phyloP scores from a whole-genome alignment of 2,113 vertebrate genomes.

The Mus musculus region DNA sequence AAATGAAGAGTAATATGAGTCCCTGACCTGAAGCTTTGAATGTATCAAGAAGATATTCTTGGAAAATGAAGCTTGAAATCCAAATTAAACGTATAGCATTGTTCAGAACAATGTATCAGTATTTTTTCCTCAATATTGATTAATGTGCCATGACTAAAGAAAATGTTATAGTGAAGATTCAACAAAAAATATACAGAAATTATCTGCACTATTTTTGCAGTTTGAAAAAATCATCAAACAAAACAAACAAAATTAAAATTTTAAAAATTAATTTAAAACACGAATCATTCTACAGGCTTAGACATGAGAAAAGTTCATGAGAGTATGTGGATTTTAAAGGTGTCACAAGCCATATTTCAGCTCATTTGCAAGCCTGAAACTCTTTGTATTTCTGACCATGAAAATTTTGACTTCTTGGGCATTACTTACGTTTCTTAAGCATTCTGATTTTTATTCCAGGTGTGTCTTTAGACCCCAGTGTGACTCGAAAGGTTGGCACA shows the following conservation, averaged over 20 bases:
- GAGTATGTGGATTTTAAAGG: too few relatives aligned
- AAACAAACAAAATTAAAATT: too few relatives aligned
- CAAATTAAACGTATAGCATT: not conserved
- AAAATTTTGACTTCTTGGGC: not conserved
- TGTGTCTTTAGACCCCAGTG: too few relatives aligned
- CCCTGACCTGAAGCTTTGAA: not conserved
- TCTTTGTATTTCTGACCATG: not conserved
- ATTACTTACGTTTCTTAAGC: not conserved
- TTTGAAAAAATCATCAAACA: too few relatives aligned
- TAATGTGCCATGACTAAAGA: not conserved
- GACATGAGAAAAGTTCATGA: too few relatives aligned
- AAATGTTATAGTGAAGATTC: not conserved
- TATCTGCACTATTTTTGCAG: too few relatives aligned
- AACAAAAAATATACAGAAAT: too few relatives aligned
- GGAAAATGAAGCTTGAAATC: not conserved
- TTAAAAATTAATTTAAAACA: too few relatives aligned
- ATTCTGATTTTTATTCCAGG: not conserved
- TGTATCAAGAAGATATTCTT: not conserved
- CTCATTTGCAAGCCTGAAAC: not conserved
- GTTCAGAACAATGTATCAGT: not conserved
- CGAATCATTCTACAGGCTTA: too few relatives aligned
- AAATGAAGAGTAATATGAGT: not conserved
- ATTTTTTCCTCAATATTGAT: not conserved
- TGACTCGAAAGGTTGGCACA: too few relatives aligned
- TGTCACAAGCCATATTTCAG: not conserved